Conservation (phyloP, 2,888 invertebrate genomes). For the Pristionchus exspectatus region DNA sequence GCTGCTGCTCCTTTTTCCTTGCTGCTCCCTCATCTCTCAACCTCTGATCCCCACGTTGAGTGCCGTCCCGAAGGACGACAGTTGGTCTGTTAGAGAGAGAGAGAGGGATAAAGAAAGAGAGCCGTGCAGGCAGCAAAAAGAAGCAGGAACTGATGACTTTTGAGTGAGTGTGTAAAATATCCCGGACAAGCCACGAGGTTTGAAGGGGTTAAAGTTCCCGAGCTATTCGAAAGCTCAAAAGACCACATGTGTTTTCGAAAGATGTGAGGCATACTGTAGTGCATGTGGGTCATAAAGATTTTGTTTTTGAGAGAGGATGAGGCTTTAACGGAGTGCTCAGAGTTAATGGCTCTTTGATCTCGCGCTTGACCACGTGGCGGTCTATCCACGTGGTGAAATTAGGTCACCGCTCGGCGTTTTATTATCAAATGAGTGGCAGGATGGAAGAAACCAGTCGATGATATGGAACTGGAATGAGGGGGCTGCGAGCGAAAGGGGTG, state of each 20-base stretch:
- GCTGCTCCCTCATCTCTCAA: conserved; percentile 34
- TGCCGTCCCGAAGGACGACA: conserved; percentile 13
- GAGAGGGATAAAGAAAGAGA: not conserved
- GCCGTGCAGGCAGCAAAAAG: not conserved
- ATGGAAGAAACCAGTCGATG: conserved; percentile 38
- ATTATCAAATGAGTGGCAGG: conserved; percentile 44
- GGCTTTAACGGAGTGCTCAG: not conserved
- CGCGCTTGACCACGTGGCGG: not conserved
- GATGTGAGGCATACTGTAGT: too few species aligned
- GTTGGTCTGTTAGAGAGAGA: not conserved
- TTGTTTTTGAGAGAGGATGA: not conserved
- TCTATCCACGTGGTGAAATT: conserved; percentile 2
- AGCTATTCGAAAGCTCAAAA: too few species aligned
- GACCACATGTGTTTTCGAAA: too few species aligned
- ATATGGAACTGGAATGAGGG: conserved; percentile 24
- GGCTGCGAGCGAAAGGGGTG: not conserved
- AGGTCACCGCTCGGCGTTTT: not conserved
- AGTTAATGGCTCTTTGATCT: not conserved
- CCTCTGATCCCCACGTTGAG: conserved; percentile 45
- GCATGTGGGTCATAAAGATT: too few species aligned
- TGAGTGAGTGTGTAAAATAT: not conserved
- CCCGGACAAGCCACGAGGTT: not conserved
- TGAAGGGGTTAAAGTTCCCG: not conserved
- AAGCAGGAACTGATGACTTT: not conserved
- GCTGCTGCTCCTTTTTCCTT: conserved; percentile 6